Base-by-base conservation (phyloP, 2,888 invertebrate genomes). In the Netelia virgata region DNA sequence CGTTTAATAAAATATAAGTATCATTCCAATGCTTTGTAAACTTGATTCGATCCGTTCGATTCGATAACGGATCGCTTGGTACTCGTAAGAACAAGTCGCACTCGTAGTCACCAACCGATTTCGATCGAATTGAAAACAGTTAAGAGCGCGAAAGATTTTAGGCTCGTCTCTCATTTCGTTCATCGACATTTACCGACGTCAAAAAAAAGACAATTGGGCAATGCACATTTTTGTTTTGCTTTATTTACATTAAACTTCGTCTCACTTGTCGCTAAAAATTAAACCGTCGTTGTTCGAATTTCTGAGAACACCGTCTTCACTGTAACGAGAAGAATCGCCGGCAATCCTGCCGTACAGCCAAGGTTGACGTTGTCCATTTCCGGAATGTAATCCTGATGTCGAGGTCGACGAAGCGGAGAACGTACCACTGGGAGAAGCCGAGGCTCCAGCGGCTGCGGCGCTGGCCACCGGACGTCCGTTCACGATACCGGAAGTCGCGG, bases 401-500 rank as follows among this genome's bases (percentile, higher is more conserved):
- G 85, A 75, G 10, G 83, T 69, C n/a, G 77, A 63, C 9, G 68
- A 74, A 16, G 57, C 2, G 14, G 61, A 50, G 10, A 53, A 47
- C 1, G 63, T 76, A 3, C 59, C 20, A n/a, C 78, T 61, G 43
- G 64, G 59, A 63, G 77, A 73, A 5, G 84, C 81, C 10, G 80
- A 66, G 1, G 85, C 85, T 14, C 85, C 72, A 8, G 83, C 64
- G 6, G 85, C 82, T 0, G 83, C 53, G 14, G 85, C 80, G 11
- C 83, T 82, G 3, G 86, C 83, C 10, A 82, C 79, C 20, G 85
- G 81, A 23, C 76, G 36, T 20, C 86, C 86, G 36, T 85, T 82
- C 2, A 78, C 74, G 69, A 86, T 75, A 28, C 85, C 85, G 50
- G 85, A 82, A 43, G 84, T 75, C 14, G 86, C 85, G 20, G 86